A percentile compares a stretch with the other conserved stretches of the same genome.
Evolutionary conservation across 2,113 vertebrate genomes (phyloP).

Genomic region (Vulpes vulpes): DNA sequence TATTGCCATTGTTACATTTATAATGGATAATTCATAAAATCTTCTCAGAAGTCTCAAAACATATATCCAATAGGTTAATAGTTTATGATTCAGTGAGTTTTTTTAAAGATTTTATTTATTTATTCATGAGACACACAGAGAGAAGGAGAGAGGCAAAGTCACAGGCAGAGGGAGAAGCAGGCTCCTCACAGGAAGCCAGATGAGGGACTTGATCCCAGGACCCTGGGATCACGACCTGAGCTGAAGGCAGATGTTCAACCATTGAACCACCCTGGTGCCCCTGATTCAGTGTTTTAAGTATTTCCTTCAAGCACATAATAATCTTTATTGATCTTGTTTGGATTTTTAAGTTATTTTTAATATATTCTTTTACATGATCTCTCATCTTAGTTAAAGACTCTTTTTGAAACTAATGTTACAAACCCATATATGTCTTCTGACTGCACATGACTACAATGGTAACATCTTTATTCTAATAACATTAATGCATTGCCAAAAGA

Average conservation of each 20-base stretch:
- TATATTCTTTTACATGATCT: not conserved
- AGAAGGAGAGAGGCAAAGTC: too few relatives aligned
- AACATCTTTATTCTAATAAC: not conserved
- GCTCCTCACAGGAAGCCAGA: too few relatives aligned
- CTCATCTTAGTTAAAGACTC: not conserved
- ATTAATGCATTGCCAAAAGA: not conserved
- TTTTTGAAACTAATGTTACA: not conserved
- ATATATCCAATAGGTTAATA: not conserved
- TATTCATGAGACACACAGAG: too few relatives aligned
- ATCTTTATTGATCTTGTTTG: conserved; percentile 5
- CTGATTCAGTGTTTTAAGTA: not conserved
- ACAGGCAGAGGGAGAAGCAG: too few relatives aligned
- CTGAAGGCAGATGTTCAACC: too few relatives aligned
- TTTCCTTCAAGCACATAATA: conserved; percentile 13
- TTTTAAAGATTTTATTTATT: too few relatives aligned
- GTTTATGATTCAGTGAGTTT: not conserved
- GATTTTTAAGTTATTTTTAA: not conserved
- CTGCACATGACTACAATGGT: not conserved
- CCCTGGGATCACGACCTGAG: too few relatives aligned
- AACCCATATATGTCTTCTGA: not conserved
- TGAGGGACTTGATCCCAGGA: too few relatives aligned
- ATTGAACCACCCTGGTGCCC: too few relatives aligned
- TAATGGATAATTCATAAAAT: conserved; percentile 12
- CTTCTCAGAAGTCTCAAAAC: not conserved
- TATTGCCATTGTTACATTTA: not conserved